Evolutionary conservation across 2,113 vertebrate genomes (phyloP), one percentile per base, ranked within the genome.

Genomic region (Gopherus flavomarginatus): DNA sequence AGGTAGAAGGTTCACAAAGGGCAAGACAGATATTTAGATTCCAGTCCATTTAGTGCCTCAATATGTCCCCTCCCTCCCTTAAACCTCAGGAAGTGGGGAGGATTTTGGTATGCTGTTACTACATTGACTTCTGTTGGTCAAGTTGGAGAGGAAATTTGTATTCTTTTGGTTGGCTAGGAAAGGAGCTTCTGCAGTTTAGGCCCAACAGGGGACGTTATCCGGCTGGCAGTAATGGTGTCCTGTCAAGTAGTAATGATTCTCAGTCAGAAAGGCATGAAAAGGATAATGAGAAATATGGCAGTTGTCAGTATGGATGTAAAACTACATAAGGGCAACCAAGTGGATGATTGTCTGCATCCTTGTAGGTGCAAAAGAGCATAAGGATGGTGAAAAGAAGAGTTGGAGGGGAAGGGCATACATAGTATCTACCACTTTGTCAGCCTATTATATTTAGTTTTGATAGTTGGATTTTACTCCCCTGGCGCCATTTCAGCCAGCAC

Each of bases 221-320:
- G 78, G 21, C 29, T 79, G 22, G 65, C 49, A 90, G 81, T 82
- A 85, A 26, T 62, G 47, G 2, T 50, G 49, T 86, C 4, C 27
- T 62, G 31, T 57, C 49, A 86, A 87, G 89, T 90, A 87, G 26
- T 85, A 88, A 9, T 13, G 1, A n/a, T 81, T 92, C 89, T 89
- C 47, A 52, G 0, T 49, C 85, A 47, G 11, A 88, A 26, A 65
- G 11, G 7, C 11, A 35, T 83, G 42, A 90, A 87, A 88, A 53
- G 8, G 27, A 22, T 19, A 0, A 1, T 3, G 3, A 90, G 44
- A 87, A 3, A 5, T 11, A 1, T 0, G 0, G 38, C 81, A 72
- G 35, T 72, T 72, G 35, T 38, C 65, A 38, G 5, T 38, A 38
- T 38, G n/a, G 35, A 38, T 22, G n/a, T 72, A 72, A 72, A 72